Conservation (phyloP, 1,140 invertebrate genomes). For the Chionoecetes opilio region DNA sequence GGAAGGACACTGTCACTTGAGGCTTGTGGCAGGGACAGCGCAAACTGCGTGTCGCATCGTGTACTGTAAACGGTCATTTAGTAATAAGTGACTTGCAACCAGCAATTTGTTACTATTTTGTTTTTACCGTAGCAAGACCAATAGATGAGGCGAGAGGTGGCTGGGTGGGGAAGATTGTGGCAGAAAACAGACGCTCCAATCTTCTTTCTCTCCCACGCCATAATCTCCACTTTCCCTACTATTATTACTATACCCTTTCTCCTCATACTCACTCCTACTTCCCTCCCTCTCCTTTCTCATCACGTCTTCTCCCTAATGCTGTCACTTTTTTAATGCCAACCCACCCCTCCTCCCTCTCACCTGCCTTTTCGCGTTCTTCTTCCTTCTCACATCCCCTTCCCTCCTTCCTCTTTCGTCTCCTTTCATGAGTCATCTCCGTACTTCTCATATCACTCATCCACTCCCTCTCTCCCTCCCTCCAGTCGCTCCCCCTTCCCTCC, state of each 20-base stretch:
- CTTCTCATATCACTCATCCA: neutral
- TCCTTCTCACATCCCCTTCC: neutral
- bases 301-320: neutral
- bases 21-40: no score
- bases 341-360: conserved; percentile 16
- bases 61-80: no score
- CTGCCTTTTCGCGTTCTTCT: neutral
- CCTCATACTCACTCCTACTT: neutral
- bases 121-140: no score
- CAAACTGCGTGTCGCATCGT: no score
- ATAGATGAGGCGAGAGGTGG: no score
- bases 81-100: no score
- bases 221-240: neutral
- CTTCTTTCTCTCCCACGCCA: neutral
- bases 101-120: no score
- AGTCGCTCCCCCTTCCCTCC: neutral
- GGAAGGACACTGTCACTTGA: no score
- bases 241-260: no score
- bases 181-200: no score
- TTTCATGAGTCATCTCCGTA: neutral
- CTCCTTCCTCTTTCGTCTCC: neutral
- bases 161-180: no score
- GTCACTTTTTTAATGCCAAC: neutral
- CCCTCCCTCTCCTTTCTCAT: neutral
- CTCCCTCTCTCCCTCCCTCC: neutral